phyloP scores from a whole-genome alignment of 2,797 vertebrate species.

The Fringilla coelebs region DNA sequence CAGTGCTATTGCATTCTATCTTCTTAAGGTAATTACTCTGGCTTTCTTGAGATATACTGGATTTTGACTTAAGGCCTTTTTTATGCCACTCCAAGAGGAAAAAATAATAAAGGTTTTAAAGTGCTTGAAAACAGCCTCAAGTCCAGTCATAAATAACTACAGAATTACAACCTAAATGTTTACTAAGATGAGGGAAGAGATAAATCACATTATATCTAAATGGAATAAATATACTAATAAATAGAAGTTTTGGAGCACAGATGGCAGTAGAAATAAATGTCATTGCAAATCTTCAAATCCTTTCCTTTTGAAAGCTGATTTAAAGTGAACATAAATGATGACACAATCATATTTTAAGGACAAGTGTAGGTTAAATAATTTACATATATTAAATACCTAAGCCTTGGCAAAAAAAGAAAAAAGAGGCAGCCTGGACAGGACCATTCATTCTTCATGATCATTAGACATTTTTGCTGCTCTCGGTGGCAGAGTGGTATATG shows the following conservation, averaged over 20 bases:
- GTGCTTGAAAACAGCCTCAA: slow-evolving; percentile 38
- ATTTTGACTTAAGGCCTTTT: slow-evolving; percentile 45
- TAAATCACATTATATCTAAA: slow-evolving; percentile 12
- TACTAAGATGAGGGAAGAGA: slow-evolving; percentile 7
- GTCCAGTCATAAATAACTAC: slow-evolving; percentile 18
- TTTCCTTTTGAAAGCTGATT: background rate
- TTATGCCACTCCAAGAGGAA: slow-evolving; percentile 11
- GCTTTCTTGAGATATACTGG: background rate
- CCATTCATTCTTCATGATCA: background rate
- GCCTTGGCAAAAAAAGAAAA: background rate
- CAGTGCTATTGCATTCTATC: background rate
- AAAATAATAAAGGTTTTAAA: slow-evolving; percentile 7
- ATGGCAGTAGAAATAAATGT: background rate
- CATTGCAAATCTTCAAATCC: background rate
- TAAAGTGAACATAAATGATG: background rate
- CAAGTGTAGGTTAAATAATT: slow-evolving; percentile 13
- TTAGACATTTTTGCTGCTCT: slow-evolving; percentile 17
- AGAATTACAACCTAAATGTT: slow-evolving; percentile 13
- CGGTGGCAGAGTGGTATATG: slow-evolving; percentile 1
- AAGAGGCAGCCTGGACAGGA: background rate
- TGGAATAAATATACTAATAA: slow-evolving; percentile 43
- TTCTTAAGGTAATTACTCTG: slow-evolving; percentile 22
- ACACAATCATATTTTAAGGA: background rate
- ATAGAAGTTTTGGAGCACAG: slow-evolving; percentile 7
- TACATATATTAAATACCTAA: background rate